Evolutionary conservation across 2,888 invertebrate genomes (phyloP), one percentile per base, ranked within the genome.

Genomic region (Neocrepidodera transversa): DNA sequence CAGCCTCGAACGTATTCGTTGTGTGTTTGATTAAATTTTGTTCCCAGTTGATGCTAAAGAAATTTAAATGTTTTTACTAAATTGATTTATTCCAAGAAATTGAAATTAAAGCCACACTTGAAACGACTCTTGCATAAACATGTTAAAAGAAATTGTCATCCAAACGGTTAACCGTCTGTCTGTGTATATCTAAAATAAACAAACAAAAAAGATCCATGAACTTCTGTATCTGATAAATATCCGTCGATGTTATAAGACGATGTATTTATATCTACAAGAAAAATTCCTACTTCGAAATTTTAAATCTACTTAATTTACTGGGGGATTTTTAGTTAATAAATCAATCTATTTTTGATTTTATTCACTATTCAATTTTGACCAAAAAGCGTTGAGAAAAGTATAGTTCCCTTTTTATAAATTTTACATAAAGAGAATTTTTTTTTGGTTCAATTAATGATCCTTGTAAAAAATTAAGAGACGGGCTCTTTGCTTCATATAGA

Each of bases 121-220:
- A 18, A 48, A 13, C 35, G 36, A 35, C 17, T 8, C 16, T 49
- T 49, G n/a, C n/a, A n/a, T 50, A 38, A 50, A 38, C 50, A 49
- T 20, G 36, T 36, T 36, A 49, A 36, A 49, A 32, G 20, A 14
- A 36, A 36, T 49, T 49, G 49, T 49, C 49, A 49, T 36, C 36
- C 38, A 5, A 2, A 6, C 38, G 6, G 26, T 50, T 36, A 28
- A 23, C 3, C 17, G 38, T 14, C 23, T 43, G 53, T 43, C 17
- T 54, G 26, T 47, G 53, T 43, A 28, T 54, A 36, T 47, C 11
- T 45, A 54, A 54, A 26, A 35, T 43, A 43, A 47, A 54, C 35
- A 53, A 53, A 53, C 45, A 36, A 40, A 26, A 54, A 47, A 54
- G 54, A 54, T 54, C 45, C 54, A 47, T 54, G 54, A 54, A 54